Conservation (phyloP, 2,797 vertebrate genomes). For the Corythornis leucogaster region DNA sequence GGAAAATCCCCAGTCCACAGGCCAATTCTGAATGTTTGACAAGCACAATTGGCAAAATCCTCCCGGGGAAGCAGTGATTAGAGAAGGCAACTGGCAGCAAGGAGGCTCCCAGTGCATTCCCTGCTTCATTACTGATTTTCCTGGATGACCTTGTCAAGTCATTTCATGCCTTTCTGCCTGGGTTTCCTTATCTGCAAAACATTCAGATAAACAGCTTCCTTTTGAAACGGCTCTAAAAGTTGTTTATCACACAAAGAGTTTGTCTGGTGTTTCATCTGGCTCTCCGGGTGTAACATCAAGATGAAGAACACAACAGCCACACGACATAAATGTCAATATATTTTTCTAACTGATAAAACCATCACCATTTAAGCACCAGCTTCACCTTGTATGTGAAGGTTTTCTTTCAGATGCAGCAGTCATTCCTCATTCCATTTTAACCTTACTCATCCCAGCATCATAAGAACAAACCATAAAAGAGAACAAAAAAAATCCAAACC, state of each 20-base stretch:
- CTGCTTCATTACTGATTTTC: background rate
- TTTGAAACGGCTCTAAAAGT: background rate
- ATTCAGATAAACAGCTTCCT: background rate
- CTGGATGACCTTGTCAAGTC: conserved; percentile 42
- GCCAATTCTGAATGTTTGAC: conserved; percentile 14
- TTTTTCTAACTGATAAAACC: conserved; percentile 1
- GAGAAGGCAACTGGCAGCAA: conserved; percentile 42
- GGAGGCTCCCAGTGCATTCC: background rate
- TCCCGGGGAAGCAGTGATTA: conserved; percentile 17
- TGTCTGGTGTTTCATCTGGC: background rate
- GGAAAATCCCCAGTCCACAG: background rate
- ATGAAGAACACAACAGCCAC: background rate
- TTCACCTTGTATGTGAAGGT: background rate
- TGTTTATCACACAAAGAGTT: background rate
- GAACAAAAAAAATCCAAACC: background rate
- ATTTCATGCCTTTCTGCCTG: conserved; percentile 16
- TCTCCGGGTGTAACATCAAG: accelerated
- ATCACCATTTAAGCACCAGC: background rate
- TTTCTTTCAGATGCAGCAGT: background rate
- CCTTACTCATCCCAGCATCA: background rate
- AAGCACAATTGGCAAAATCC: background rate
- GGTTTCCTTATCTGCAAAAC: background rate
- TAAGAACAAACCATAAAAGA: background rate
- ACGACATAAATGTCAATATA: background rate
- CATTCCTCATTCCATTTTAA: background rate